Evolutionary conservation across 1,140 invertebrate genomes (phyloP).

Genomic region (Aphelinus certus): DNA sequence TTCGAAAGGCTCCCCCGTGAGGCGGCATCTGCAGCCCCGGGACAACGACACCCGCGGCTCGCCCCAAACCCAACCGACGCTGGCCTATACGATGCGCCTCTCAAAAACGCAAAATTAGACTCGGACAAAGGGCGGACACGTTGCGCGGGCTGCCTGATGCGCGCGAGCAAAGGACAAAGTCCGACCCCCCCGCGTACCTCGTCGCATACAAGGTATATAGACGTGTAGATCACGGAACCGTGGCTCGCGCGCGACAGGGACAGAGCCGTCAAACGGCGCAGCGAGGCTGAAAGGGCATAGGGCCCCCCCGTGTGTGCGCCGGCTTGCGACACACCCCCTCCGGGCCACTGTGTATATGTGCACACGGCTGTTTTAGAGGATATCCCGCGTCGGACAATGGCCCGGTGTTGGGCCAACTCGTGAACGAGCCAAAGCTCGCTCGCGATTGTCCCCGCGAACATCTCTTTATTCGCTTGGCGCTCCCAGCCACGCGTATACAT

Average conservation of each 20-base stretch:
- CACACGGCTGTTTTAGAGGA: slow-evolving; percentile 3
- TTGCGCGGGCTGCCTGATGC: no score
- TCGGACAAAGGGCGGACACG: no score
- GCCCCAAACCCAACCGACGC: no score
- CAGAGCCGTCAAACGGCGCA: not conserved
- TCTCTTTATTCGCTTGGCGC: slow-evolving; percentile 35
- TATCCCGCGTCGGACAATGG: slow-evolving; percentile 15
- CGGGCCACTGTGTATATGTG: no score
- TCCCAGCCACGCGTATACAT: not conserved
- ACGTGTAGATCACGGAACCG: no score
- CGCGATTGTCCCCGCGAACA: slow-evolving; percentile 51
- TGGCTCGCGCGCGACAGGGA: not conserved
- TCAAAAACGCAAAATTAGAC: no score
- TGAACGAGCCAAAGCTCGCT: slow-evolving; percentile 53
- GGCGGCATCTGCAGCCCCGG: slow-evolving; percentile 3
- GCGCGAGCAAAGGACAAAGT: no score
- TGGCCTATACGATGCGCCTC: not conserved
- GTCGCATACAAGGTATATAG: no score
- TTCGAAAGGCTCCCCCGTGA: slow-evolving; percentile 6
- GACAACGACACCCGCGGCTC: no score
- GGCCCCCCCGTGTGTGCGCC: not conserved
- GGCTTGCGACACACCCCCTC: not conserved
- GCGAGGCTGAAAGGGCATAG: no score
- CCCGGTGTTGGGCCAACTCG: slow-evolving; percentile 56
- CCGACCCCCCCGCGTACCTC: no score